Conservation (phyloP, 2,888 invertebrate genomes). For the Eupithecia vulgata region DNA sequence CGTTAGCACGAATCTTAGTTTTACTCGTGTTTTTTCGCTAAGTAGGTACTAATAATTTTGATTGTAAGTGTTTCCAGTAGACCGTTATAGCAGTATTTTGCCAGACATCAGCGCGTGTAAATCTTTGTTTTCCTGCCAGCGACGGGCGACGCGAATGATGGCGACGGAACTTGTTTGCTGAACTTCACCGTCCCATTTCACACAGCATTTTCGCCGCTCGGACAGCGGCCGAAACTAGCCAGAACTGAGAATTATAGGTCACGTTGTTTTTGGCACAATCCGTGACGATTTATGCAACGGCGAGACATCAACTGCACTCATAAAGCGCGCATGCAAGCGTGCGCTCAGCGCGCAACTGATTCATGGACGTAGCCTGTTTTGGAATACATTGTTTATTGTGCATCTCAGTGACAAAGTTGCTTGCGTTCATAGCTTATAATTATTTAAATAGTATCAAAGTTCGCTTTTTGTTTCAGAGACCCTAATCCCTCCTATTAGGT, state of each 20-base stretch:
- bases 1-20: neutral
- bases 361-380: slow-evolving; percentile 63
- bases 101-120: slow-evolving; percentile 38
- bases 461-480: neutral
- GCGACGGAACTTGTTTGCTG: slow-evolving; percentile 57
- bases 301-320: slow-evolving; percentile 76
- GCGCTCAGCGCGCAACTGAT: slow-evolving; percentile 62
- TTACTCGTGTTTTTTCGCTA: neutral
- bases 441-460: neutral
- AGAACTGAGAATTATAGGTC: slow-evolving; percentile 58
- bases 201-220: slow-evolving; percentile 52
- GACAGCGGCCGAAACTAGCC: slow-evolving; percentile 58
- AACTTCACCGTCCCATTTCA: slow-evolving; percentile 58
- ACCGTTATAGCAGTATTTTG: slow-evolving; percentile 17
- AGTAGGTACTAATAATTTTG: no score
- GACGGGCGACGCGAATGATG: slow-evolving; percentile 56
- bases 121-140: slow-evolving; percentile 45
- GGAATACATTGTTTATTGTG: slow-evolving; percentile 64
- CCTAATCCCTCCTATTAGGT: neutral
- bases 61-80: neutral
- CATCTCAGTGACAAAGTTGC: slow-evolving; percentile 52
- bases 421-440: slow-evolving; percentile 27
- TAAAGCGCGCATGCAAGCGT: slow-evolving; percentile 74
- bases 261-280: slow-evolving; percentile 71
- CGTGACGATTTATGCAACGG: slow-evolving; percentile 72